Evolutionary conservation across 2,888 invertebrate genomes (phyloP), one percentile per base, ranked within the genome.

Genomic region (Drosophila fulvimacula): DNA sequence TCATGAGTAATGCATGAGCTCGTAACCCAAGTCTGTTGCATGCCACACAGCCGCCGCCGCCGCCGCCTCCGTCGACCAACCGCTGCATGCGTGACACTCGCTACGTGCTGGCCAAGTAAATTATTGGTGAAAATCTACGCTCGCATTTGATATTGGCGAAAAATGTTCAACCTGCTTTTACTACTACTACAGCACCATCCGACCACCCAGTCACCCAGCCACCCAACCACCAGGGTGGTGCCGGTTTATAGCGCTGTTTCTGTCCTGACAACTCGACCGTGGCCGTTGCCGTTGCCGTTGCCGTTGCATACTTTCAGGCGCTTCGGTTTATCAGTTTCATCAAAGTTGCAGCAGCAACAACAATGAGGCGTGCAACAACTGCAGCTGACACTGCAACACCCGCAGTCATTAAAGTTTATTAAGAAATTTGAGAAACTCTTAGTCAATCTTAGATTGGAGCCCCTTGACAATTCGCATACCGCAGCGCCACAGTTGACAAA

Each of bases 331-430:
- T 74, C 71, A 55, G 66, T 70, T 72, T 73, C 53, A 88, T 83
- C 88, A 83, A 83, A 88, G 82, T 83, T 88, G 83, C 88, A 81
- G 52, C 69, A 59, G n/a, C 65, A 62, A 21, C 69, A 19, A 53
- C 70, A 34, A 27, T 11, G 36, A 0, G 38, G 52, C 38, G 34
- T 51, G 49, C 39, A 11, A 15, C 58, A 68, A 55, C 64, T 73
- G 76, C 75, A 67, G 44, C 66, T 70, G 69, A 69, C 74, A 66
- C 21, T 58, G 60, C 77, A 65, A 73, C 83, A 76, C 74, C 88
- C 82, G 86, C 83, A 84, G 79, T 80, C 88, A 88, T 84, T 84
- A 85, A 84, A 84, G 78, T 84, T 84, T 88, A 88, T 84, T 85
- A 84, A 82, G 83, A 88, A 85, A 80, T 72, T 73, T 13, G 70